These are phyloP conservation scores for Laothoe populi DNA, from an alignment of 2,888 invertebrate species.

Conservation along the genomic window DNA sequence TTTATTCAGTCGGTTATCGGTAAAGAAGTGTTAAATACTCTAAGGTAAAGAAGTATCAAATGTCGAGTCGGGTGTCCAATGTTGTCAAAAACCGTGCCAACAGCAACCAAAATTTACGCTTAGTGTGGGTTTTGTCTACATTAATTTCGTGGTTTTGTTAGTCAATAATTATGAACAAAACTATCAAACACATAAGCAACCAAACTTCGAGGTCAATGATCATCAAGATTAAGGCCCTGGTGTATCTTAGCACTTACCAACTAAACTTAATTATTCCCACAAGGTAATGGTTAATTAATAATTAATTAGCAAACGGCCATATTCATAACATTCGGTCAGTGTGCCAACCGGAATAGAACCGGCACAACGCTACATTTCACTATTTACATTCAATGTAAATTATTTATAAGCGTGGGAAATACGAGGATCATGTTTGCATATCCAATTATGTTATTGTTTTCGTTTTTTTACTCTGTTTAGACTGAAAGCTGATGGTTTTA, in stretches of 20 bases:
- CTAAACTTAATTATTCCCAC: slow-evolving; percentile 5
- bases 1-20: too few relatives aligned
- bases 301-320: not conserved
- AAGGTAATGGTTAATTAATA: not conserved
- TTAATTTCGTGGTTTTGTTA: too few relatives aligned
- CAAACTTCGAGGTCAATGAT: too few relatives aligned
- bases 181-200: too few relatives aligned
- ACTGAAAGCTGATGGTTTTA: not conserved
- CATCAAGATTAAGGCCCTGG: not conserved
- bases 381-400: slow-evolving; percentile 11
- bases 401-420: slow-evolving; percentile 22
- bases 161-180: too few relatives aligned
- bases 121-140: too few relatives aligned
- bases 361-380: slow-evolving; percentile 15
- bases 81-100: too few relatives aligned
- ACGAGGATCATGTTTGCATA: not conserved
- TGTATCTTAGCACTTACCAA: not conserved
- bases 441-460: not conserved
- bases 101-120: too few relatives aligned
- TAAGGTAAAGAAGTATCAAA: too few relatives aligned
- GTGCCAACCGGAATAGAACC: slow-evolving; percentile 12
- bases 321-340: slow-evolving; percentile 14
- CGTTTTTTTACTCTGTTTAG: not conserved
- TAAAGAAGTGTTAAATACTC: too few relatives aligned
- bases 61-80: too few relatives aligned